Percentiles rank a stretch among this genome's conserved stretches.
Conservation (phyloP, 2,797 vertebrate species). For the Cyprinodon diabolis region DNA sequence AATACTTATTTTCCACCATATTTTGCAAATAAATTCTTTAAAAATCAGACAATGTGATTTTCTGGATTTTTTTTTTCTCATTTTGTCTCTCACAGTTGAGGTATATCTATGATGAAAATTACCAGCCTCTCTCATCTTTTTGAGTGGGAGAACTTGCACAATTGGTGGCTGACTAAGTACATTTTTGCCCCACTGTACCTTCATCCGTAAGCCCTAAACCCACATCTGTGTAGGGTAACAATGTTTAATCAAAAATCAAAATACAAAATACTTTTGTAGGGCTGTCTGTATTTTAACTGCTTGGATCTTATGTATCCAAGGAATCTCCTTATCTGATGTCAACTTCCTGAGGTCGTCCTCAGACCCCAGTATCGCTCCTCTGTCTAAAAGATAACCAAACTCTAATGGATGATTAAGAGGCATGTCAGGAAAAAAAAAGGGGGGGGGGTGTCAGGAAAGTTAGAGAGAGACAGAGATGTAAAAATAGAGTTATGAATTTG, state of each 20-base stretch:
- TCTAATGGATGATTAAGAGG: slow-evolving; percentile 64
- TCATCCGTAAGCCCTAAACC: slow-evolving; percentile 62
- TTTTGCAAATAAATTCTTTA: too few species aligned
- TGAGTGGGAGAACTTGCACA: too few species aligned
- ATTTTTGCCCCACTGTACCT: too few species aligned
- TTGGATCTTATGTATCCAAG: slow-evolving; percentile 66
- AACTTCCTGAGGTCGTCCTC: slow-evolving; percentile 74
- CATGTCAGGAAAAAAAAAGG: slow-evolving; percentile 60
- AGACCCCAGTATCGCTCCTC: slow-evolving; percentile 55
- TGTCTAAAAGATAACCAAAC: slow-evolving; percentile 47
- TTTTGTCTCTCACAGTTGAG: too few species aligned
- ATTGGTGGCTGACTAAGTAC: too few species aligned
- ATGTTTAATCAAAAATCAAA: slow-evolving; percentile 21
- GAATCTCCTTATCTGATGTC: slow-evolving; percentile 77
- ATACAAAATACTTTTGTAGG: slow-evolving; percentile 17
- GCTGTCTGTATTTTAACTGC: slow-evolving; percentile 67
- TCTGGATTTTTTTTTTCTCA: too few species aligned
- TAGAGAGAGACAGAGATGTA: slow-evolving; percentile 38
- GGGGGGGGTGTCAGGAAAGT: slow-evolving; percentile 47
- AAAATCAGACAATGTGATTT: too few species aligned
- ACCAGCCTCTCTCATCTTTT: too few species aligned
- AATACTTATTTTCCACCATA: too few species aligned
- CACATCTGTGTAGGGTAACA: slow-evolving; percentile 65
- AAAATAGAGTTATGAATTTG: slow-evolving; percentile 36
- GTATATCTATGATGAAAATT: too few species aligned